Conservation (phyloP, 2,113 vertebrate genomes). For the Dasyornis broadbenti region DNA sequence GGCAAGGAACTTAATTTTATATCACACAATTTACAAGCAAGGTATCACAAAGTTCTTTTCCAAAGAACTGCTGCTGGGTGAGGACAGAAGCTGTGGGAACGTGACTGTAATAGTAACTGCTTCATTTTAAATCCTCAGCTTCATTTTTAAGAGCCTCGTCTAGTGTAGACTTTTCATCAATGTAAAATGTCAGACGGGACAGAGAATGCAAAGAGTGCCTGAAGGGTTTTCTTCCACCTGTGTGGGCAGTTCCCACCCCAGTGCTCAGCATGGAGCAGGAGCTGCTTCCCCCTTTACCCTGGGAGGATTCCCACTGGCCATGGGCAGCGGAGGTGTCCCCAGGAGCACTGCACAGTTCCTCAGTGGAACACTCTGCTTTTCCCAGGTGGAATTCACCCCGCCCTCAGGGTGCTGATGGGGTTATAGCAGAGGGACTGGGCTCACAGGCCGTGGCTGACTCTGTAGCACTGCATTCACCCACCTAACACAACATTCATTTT, state of each 20-base stretch:
- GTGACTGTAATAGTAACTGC: neutral
- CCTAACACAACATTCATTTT: neutral
- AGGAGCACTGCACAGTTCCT: accelerated
- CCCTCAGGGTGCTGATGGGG: neutral
- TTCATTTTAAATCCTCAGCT: neutral
- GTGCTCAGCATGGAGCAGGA: neutral
- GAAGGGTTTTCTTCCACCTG: neutral
- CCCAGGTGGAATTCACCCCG: neutral
- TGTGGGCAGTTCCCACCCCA: neutral
- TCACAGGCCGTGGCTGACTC: neutral
- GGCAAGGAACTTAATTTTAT: conserved; percentile 37
- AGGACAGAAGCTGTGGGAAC: neutral
- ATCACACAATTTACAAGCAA: neutral
- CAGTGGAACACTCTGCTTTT: neutral
- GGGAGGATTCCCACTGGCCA: neutral
- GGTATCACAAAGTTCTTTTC: neutral
- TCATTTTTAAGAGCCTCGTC: neutral
- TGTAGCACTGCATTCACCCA: neutral
- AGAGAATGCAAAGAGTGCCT: neutral
- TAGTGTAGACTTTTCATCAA: neutral
- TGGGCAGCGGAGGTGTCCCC: accelerated
- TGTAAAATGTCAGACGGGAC: neutral
- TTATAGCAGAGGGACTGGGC: neutral
- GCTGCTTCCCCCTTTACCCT: neutral
- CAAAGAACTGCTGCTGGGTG: neutral